phyloP scores from a whole-genome alignment of 2,888 invertebrate species.

The Parnassius mnemosyne region DNA sequence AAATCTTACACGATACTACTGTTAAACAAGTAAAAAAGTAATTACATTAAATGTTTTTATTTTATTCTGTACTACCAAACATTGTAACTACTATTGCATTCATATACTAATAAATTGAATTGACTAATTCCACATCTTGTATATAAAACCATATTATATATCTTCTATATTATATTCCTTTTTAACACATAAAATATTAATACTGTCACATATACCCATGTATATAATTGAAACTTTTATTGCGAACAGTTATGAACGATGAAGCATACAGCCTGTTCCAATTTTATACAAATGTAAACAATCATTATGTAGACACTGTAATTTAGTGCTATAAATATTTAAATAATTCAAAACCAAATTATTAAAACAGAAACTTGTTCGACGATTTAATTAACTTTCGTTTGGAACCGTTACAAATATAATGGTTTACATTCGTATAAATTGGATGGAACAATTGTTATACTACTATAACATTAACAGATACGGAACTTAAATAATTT shows the following conservation, averaged over 20 bases:
- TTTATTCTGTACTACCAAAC: constrained; percentile 1
- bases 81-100: constrained; percentile 5
- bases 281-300: too few relatives aligned
- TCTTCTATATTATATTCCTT: constrained; percentile 1
- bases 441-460: too few relatives aligned
- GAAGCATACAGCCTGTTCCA: not conserved
- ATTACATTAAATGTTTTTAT: constrained; percentile 13
- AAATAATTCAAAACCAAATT: too few relatives aligned
- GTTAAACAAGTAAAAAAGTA: constrained; percentile 10
- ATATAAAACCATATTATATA: constrained; percentile 3
- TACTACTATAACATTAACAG: too few relatives aligned
- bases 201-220: constrained; percentile 7
- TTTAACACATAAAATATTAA: constrained; percentile 8
- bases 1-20: not conserved
- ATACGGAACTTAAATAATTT: too few relatives aligned
- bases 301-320: too few relatives aligned
- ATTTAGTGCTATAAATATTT: too few relatives aligned
- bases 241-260: constrained; percentile 7
- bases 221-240: constrained; percentile 9
- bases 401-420: too few relatives aligned
- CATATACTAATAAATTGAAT: constrained; percentile 11
- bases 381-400: too few relatives aligned
- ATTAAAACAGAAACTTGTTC: too few relatives aligned
- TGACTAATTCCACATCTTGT: constrained; percentile 19
- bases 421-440: too few relatives aligned